These are phyloP conservation scores for Drosophila navojoa DNA, from an alignment of 1,140 invertebrate genomes.

Conservation along the genomic window DNA sequence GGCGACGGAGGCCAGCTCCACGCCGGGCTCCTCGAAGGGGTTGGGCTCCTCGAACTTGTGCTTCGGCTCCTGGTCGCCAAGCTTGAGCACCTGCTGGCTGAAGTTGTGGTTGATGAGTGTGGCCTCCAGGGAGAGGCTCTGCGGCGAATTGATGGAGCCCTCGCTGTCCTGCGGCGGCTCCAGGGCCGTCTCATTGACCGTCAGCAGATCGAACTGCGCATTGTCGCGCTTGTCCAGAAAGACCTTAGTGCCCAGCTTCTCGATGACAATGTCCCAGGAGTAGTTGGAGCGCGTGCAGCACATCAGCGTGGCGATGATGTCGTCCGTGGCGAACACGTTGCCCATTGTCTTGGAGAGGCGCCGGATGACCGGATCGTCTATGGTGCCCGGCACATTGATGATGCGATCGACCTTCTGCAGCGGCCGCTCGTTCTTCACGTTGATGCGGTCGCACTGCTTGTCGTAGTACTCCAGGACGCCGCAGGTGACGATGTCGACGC, in stretches of 20 bases:
- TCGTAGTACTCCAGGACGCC: constrained; percentile 99
- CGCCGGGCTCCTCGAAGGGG: constrained; percentile 96
- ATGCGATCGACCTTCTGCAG: constrained; percentile 97
- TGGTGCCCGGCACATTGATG: constrained; percentile 98
- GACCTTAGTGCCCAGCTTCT: constrained; percentile 97
- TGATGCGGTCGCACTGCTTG: constrained; percentile 97
- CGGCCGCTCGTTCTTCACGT: constrained; percentile 97
- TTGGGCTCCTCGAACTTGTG: constrained; percentile 96
- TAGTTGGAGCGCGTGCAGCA: constrained; percentile 98
- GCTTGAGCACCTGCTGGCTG: constrained; percentile 95
- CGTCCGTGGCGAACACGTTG: constrained; percentile 99
- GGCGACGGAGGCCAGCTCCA: constrained; percentile 96
- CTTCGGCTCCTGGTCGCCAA: constrained; percentile 89
- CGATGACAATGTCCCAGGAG: constrained; percentile 99
- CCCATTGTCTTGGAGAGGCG: constrained; percentile 96
- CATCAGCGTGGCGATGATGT: constrained; percentile 99
- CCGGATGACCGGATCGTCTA: constrained; percentile 98
- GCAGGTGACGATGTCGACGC: constrained; percentile 91
- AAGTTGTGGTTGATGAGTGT: constrained; percentile 99
- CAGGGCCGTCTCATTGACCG: constrained; percentile 98
- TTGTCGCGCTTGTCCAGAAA: constrained; percentile 99
- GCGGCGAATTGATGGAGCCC: constrained; percentile 96
- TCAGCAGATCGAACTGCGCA: constrained; percentile 97
- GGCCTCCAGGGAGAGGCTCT: constrained; percentile 98
- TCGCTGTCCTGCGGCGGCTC: constrained; percentile 98